Base-by-base conservation (phyloP, 2,113 vertebrate genomes). In the Cisticola juncidis region DNA sequence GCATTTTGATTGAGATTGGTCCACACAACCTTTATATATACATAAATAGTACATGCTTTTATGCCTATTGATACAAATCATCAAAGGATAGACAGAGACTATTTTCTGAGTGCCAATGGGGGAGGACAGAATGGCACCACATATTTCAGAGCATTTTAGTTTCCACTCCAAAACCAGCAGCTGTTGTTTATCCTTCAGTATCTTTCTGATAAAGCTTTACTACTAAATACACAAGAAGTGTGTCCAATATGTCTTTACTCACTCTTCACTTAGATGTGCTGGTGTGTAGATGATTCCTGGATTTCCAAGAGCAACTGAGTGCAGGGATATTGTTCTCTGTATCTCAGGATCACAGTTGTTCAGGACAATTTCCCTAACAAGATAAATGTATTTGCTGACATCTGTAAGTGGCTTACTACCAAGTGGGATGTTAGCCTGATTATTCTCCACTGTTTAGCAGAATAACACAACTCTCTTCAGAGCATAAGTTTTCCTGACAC, bases 351-450 rank as follows among this genome's bases (percentile, higher is more conserved):
- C 79, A 2, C 74, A 84, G n/a, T 92, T 89, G 74, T 87, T 96
- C 23, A 29, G 88, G 58, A 66, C 74, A 83, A 81, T 96, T 95
- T 96, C 24, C 57, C 19, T 88, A 89, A 60, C 42, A 91, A 80
- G 92, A 95, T 90, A 90, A 95, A 95, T 78, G 31, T 58, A 85
- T 91, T 94, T 91, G 48, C 85, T 96, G 79, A 86, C 58, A 85
- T 82, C 35, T 95, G 13, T 85, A 95, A 95, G 89, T 93, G 42
- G 38, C 61, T 96, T 84, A 53, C 33, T 93, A 42, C 74, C 69
- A 93, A 96, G 66, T 51, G 86, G 79, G 17, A 42, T 78, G 56
- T 79, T 94, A 68, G 24, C 21, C 72, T 84, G 58, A 47, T 91
- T 76, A 86, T 88, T 40, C 48, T 86, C 78, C 74, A 6, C 40